Conservation (phyloP, 2,888 invertebrate genomes). For the Didymodactylos carnosus region DNA sequence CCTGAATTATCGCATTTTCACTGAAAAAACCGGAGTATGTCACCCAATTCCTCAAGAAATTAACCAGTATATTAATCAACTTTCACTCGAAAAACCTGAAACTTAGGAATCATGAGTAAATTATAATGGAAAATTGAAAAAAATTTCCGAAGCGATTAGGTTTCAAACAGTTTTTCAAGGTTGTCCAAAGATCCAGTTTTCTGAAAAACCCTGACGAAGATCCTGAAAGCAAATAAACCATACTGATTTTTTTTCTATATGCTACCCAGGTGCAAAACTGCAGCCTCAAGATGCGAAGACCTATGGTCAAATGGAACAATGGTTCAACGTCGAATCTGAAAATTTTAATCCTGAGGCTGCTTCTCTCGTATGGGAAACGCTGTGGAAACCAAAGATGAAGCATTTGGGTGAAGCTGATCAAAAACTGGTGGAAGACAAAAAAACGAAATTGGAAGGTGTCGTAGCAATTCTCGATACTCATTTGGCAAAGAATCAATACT, state of each 20-base stretch:
- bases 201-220: no score
- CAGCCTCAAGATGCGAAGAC: neutral
- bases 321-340: neutral
- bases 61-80: no score
- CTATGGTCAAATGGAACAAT: neutral
- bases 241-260: neutral
- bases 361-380: neutral
- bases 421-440: neutral
- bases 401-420: neutral
- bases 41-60: no score
- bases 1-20: no score
- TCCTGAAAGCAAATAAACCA: neutral
- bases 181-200: no score
- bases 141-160: no score
- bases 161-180: no score
- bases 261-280: neutral
- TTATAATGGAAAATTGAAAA: no score
- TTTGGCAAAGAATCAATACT: neutral
- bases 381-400: neutral
- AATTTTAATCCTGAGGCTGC: neutral
- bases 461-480: neutral
- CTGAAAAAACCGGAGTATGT: no score
- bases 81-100: no score
- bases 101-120: no score
- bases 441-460: neutral